Evolutionary conservation across 2,797 vertebrate species (phyloP), one percentile per base, ranked within the genome.

Genomic region (Ciconia nigra): DNA sequence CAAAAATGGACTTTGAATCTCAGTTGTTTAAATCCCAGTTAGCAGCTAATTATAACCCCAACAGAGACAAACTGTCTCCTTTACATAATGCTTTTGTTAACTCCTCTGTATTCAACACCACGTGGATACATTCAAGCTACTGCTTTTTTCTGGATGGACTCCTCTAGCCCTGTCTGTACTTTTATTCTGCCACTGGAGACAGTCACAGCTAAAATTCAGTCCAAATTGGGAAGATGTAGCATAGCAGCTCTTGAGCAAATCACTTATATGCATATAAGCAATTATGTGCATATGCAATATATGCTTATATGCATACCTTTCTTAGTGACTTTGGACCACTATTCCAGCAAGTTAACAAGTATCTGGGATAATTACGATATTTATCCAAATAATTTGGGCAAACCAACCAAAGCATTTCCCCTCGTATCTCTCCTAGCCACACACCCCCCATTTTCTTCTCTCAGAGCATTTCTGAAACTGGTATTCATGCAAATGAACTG

Each of bases 41-140:
- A 94, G 51, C 90, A 91, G 96, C 95, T 87, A 66, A 85, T 88
- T 92, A 66, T 57, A 91, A 83, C 62, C 94, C 89, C 93, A 89
- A 49, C 65, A 74, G 95, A 96, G 94, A 97, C 95, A 95, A 96
- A 87, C 90, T 90, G 93, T 90, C 95, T 96, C 91, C 84, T 94
- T 92, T 89, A 86, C 89, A 95, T 95, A 94, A 95, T 90, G 92
- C 92, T 90, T 96, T 96, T 96, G 89, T 96, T 94, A 89, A 90
- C 84, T 92, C 65, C 89, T 76, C 92, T 93, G 86, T 83, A 71
- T 83, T 95, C 83, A 65, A 3, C 4, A 62, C 95, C 94, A 97
- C 66, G 90, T 96, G 97, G 94, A 96, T 76, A 44, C 89, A 94
- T 93, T 96, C 93, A 95, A 65, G 84, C 94, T 89, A 92, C 76